A percentile compares a stretch with the other conserved stretches of the same genome.
Conservation (phyloP, 2,888 invertebrate species). For the Pedicia rivosa region DNA sequence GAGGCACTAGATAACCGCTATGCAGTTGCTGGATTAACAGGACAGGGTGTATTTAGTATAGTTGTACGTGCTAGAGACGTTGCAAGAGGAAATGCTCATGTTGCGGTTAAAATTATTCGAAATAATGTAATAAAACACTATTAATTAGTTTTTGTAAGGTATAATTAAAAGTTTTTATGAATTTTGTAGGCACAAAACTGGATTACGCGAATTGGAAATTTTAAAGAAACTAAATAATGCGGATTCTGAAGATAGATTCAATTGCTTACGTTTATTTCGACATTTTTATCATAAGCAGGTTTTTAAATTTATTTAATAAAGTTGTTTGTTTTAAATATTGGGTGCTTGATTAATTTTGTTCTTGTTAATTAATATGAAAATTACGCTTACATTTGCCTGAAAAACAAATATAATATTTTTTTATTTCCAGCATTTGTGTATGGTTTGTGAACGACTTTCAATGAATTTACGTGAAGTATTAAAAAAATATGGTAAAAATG, state of each 20-base stretch:
- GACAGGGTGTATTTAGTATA: constrained; percentile 97
- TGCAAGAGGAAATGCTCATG: constrained; percentile 71
- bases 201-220: constrained; percentile 88
- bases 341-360: too few relatives aligned
- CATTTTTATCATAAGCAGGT: constrained; percentile 90
- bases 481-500: constrained; percentile 98
- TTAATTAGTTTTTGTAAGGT: too few relatives aligned
- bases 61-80: constrained; percentile 89
- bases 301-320: neutral
- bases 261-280: constrained; percentile 83
- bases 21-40: constrained; percentile 92
- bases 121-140: constrained; percentile 98
- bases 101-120: constrained; percentile 95
- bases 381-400: too few relatives aligned
- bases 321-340: too few relatives aligned
- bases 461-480: constrained; percentile 86
- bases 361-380: too few relatives aligned
- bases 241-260: constrained; percentile 93
- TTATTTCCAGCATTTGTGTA: constrained; percentile 67
- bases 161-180: too few relatives aligned
- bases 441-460: constrained; percentile 93
- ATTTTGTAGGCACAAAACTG: constrained; percentile 93
- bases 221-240: constrained; percentile 90
- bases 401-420: neutral
- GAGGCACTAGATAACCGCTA: constrained; percentile 86